Evolutionary conservation across 2,113 vertebrate species (phyloP).

Genomic region (Phodopus roborovskii): DNA sequence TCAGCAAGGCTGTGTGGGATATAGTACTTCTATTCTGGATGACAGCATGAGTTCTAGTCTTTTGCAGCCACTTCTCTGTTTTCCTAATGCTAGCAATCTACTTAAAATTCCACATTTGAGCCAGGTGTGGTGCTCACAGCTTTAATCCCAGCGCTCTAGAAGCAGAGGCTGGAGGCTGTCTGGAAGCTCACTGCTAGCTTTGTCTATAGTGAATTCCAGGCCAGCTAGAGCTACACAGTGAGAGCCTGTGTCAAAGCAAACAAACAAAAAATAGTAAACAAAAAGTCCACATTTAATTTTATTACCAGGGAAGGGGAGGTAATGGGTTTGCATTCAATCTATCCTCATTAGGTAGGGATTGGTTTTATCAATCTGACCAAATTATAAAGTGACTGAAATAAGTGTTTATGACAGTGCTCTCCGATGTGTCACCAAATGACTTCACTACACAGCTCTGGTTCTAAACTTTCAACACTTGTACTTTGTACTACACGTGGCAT

Average conservation of each 20-base stretch:
- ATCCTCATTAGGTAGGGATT: not conserved
- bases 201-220: not conserved
- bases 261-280: not conserved
- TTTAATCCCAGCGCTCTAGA: not conserved
- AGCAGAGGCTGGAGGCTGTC: not conserved
- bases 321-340: not conserved
- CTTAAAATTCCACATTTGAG: not conserved
- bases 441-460: not conserved
- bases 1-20: not conserved
- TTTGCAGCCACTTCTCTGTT: not conserved
- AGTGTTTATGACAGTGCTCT: not conserved
- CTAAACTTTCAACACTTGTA: not conserved
- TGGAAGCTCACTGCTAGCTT: not conserved
- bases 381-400: not conserved
- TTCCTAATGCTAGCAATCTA: not conserved
- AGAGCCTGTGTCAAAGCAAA: not conserved
- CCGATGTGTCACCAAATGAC: no score
- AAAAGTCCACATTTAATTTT: not conserved
- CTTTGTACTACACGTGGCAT: not conserved
- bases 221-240: not conserved
- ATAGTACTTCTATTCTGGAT: not conserved
- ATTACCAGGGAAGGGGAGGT: not conserved
- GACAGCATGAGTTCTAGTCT: not conserved
- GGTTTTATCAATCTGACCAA: conserved; percentile 14
- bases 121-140: not conserved